Conservation (phyloP, 2,113 vertebrate genomes). For the Anser cygnoides region DNA sequence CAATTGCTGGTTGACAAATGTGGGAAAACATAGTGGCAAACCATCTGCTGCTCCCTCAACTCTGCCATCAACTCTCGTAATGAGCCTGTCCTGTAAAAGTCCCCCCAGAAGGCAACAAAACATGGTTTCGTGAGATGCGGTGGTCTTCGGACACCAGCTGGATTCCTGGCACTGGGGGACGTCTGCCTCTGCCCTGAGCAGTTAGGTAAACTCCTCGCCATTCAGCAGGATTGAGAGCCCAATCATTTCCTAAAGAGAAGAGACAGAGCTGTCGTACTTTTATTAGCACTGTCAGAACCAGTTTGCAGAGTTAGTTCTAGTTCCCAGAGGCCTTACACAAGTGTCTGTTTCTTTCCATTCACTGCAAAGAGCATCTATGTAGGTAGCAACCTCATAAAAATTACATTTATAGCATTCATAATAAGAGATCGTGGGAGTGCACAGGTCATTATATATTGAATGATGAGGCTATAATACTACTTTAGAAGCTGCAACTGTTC, state of each 20-base stretch:
- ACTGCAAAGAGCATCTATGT: background rate
- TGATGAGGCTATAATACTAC: background rate
- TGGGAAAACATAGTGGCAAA: background rate
- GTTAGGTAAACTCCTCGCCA: background rate
- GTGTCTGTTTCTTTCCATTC: background rate
- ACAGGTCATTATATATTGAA: background rate
- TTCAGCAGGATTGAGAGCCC: background rate
- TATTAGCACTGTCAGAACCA: background rate
- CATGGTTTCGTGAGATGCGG: no score
- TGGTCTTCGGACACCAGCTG: background rate
- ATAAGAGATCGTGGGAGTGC: fast-evolving
- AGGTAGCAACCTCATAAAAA: background rate
- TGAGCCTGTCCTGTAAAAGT: background rate
- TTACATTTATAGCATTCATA: background rate
- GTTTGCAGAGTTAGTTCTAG: background rate
- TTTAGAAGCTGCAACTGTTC: background rate
- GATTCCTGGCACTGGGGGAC: background rate
- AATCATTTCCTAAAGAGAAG: background rate
- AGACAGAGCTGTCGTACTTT: background rate
- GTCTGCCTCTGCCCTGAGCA: background rate
- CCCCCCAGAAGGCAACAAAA: background rate
- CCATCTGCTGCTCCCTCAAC: background rate
- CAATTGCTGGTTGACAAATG: background rate
- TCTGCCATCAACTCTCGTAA: background rate
- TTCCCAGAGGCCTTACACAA: background rate